These are phyloP conservation scores for Triplophysa tibetana DNA, from an alignment of 2,113 vertebrate species.

Conservation along the genomic window DNA sequence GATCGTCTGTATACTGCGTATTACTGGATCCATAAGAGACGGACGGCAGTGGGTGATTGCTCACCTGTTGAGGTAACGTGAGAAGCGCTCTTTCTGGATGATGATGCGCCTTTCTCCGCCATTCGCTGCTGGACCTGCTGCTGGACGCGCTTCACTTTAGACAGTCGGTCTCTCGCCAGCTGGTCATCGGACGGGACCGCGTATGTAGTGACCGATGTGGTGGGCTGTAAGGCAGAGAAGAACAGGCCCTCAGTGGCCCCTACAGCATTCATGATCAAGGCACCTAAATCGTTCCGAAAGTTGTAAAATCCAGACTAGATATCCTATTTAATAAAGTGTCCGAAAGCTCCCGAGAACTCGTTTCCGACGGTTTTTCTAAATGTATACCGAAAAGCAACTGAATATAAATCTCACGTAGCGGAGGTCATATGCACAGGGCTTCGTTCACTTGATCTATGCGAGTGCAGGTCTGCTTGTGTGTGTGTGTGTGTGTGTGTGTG, in stretches of 20 bases:
- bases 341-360: not conserved
- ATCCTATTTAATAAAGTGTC: too few species aligned
- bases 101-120: constrained; percentile 69
- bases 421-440: not conserved
- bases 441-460: constrained; percentile 25
- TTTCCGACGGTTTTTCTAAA: not conserved
- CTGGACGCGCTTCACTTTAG: constrained; percentile 69
- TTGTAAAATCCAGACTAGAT: not conserved
- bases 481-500: too few species aligned
- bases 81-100: constrained; percentile 59
- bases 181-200: constrained; percentile 65
- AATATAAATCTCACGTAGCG: not conserved
- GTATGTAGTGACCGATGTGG: constrained; percentile 69
- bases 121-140: constrained; percentile 76
- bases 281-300: not conserved
- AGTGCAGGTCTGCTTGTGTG: constrained; percentile 1
- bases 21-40: too few species aligned
- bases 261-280: constrained; percentile 54
- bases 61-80: constrained; percentile 63
- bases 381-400: not conserved
- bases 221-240: constrained; percentile 73
- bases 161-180: constrained; percentile 58
- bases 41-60: not conserved
- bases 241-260: constrained; percentile 67
- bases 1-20: too few species aligned